A percentile compares a stretch with the other conserved stretches of the same genome.
Evolutionary conservation across 2,888 invertebrate genomes (phyloP).

Genomic region (Phasia obesa): DNA sequence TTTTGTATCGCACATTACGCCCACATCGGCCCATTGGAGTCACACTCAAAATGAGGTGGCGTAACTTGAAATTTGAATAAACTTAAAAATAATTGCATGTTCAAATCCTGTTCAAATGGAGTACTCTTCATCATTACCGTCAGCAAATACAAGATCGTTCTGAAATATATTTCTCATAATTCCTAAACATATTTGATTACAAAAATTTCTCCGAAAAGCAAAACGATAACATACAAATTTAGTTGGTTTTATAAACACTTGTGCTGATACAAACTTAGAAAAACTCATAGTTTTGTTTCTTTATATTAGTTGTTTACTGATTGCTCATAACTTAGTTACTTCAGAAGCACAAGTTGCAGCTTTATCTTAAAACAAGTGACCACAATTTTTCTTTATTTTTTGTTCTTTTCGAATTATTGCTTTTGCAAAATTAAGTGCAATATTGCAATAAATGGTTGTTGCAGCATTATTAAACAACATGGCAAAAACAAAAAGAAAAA

Average conservation of each 20-base stretch:
- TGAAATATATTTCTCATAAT: too few relatives aligned
- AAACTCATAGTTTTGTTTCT: neutral
- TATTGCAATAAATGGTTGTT: slow-evolving; percentile 72
- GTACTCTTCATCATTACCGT: too few relatives aligned
- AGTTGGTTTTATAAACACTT: neutral
- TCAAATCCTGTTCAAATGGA: too few relatives aligned
- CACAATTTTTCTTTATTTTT: slow-evolving; percentile 76
- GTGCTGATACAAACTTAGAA: neutral
- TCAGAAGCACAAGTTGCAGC: slow-evolving; percentile 24
- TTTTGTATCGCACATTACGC: too few relatives aligned
- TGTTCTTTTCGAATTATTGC: slow-evolving; percentile 75
- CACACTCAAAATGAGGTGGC: too few relatives aligned
- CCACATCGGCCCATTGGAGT: too few relatives aligned
- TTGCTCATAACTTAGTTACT: neutral
- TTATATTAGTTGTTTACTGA: slow-evolving; percentile 1
- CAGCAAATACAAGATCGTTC: too few relatives aligned
- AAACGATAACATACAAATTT: too few relatives aligned
- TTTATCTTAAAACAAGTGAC: slow-evolving; percentile 77
- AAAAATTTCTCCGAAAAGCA: too few relatives aligned
- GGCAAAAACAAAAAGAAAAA: slow-evolving; percentile 18
- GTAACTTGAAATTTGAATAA: too few relatives aligned
- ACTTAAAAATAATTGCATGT: too few relatives aligned
- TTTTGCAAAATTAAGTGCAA: slow-evolving; percentile 79
- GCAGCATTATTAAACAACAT: slow-evolving; percentile 58
- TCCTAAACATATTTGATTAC: too few relatives aligned